phyloP scores from a whole-genome alignment of 2,113 vertebrate genomes.

The Triplophysa dalaica region DNA sequence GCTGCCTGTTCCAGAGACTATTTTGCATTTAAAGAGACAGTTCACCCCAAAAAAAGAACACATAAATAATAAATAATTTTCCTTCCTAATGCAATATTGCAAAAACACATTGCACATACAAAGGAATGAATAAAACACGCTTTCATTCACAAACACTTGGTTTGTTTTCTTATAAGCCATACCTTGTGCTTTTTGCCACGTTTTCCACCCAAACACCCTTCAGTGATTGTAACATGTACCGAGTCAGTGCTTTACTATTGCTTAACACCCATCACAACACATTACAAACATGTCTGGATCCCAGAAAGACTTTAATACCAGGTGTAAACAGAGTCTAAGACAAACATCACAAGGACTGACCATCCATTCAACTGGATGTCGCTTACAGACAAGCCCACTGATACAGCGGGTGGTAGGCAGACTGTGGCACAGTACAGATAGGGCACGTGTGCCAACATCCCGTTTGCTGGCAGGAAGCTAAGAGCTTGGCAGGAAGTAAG shows the following conservation, averaged over 20 bases:
- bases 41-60: too few species aligned
- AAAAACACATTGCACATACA: slow-evolving; percentile 54
- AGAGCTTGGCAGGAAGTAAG: slow-evolving; percentile 51
- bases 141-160: too few species aligned
- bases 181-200: too few species aligned
- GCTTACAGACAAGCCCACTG: slow-evolving; percentile 16
- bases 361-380: slow-evolving; percentile 18
- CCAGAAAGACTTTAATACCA: not conserved
- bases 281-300: not conserved
- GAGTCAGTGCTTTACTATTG: too few species aligned
- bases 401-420: slow-evolving; percentile 27
- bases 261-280: not conserved
- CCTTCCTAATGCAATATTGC: not conserved
- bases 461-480: slow-evolving; percentile 27
- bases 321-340: not conserved
- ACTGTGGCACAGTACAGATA: slow-evolving; percentile 30
- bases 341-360: slow-evolving; percentile 1
- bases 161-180: too few species aligned
- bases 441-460: slow-evolving; percentile 14
- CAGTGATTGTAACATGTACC: too few species aligned
- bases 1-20: too few species aligned
- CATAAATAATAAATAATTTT: too few species aligned
- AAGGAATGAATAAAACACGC: slow-evolving; percentile 39
- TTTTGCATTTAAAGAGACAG: too few species aligned
- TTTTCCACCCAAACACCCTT: too few species aligned